Conservation (phyloP, 2,113 vertebrate species). For the Acanthisitta chloris region DNA sequence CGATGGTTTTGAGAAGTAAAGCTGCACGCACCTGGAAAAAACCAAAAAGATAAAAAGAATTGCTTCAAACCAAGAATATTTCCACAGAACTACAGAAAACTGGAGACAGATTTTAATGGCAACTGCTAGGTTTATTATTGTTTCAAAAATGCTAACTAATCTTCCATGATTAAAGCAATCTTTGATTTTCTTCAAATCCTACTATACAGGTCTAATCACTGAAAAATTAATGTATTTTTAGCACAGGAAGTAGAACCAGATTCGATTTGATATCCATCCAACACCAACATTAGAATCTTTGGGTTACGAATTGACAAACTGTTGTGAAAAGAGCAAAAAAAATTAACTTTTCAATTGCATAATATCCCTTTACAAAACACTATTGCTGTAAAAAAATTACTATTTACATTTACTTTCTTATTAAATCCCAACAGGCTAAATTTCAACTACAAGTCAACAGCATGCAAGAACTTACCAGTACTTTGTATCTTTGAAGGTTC, state of each 20-base stretch:
- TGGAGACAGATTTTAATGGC: neutral
- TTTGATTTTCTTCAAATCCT: neutral
- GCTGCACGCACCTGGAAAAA: constrained; percentile 54
- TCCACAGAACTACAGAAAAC: neutral
- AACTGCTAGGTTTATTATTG: neutral
- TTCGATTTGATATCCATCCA: neutral
- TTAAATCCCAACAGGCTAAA: neutral
- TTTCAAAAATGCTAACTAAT: neutral
- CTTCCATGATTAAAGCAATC: neutral
- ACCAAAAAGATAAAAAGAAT: neutral
- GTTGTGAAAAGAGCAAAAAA: neutral
- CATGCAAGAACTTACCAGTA: constrained; percentile 70
- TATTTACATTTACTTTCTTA: neutral
- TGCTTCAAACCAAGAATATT: neutral
- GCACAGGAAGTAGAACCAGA: neutral
- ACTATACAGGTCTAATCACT: neutral
- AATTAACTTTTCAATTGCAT: neutral
- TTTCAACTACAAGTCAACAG: neutral
- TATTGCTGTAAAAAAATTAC: neutral
- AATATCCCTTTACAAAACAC: neutral
- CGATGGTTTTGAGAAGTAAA: constrained; percentile 75
- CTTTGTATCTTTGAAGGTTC: constrained; percentile 71
- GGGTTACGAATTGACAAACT: neutral
- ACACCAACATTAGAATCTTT: neutral
- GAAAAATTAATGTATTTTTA: neutral